phyloP scores from a whole-genome alignment of 2,113 vertebrate genomes.

The Pseudopodoces humilis region DNA sequence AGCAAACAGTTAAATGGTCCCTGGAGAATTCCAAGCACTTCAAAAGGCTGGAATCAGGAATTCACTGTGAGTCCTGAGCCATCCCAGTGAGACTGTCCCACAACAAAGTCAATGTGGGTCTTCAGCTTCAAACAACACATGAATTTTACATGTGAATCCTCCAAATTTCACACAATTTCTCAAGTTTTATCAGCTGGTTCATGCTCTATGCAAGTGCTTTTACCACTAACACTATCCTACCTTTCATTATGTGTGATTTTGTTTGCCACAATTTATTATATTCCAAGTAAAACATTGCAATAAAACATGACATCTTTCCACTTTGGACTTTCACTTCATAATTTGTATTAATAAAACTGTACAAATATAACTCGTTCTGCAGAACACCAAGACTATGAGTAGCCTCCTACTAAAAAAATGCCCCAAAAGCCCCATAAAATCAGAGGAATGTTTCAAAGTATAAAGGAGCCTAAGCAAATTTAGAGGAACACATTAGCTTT shows the following conservation, averaged over 20 bases:
- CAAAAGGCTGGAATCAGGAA: neutral
- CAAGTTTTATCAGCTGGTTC: neutral
- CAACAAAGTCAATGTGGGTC: accelerated
- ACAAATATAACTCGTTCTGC: neutral
- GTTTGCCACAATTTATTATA: neutral
- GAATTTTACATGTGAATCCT: neutral
- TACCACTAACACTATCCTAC: neutral
- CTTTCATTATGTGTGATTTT: neutral
- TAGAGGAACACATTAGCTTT: neutral
- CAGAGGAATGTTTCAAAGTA: neutral
- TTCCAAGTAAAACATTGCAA: neutral
- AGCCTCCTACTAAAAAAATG: neutral
- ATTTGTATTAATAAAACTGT: neutral
- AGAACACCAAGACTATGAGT: neutral
- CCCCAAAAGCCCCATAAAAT: neutral
- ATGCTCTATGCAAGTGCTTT: neutral
- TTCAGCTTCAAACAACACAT: neutral
- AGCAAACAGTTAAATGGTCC: neutral
- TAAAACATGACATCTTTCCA: neutral
- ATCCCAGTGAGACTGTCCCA: neutral
- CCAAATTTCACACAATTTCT: neutral
- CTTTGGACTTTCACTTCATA: neutral
- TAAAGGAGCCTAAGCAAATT: neutral
- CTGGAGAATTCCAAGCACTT: neutral
- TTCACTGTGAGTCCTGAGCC: neutral